These are phyloP conservation scores for Reticulitermes lucifugus DNA, from an alignment of 2,888 invertebrate genomes.

Conservation along the genomic window DNA sequence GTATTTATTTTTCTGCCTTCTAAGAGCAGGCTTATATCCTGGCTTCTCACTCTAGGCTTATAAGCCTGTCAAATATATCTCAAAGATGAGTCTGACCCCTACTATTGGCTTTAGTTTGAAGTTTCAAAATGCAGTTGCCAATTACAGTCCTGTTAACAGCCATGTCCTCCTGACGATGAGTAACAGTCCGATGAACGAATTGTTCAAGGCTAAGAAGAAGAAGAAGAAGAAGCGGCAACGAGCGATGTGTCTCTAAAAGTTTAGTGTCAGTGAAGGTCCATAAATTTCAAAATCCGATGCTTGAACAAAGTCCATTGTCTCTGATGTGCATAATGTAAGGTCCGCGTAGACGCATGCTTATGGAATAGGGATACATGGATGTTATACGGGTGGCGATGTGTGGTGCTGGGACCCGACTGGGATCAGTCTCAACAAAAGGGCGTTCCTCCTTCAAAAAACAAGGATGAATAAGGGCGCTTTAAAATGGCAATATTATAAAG, in stretches of 20 bases:
- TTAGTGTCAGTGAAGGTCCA: conserved; percentile 36
- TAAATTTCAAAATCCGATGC: conserved; percentile 31
- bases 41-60: no score
- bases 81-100: background rate
- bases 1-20: no score
- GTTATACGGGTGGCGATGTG: background rate
- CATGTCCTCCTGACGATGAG: background rate
- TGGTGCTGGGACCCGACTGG: background rate
- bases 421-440: background rate
- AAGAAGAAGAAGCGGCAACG: conserved; percentile 8
- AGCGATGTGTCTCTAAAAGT: conserved; percentile 36
- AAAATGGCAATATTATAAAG: background rate
- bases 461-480: background rate
- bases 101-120: background rate
- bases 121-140: background rate
- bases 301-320: conserved; percentile 31
- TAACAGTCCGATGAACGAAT: background rate
- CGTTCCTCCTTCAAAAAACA: background rate
- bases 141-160: background rate
- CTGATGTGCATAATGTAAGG: conserved; percentile 30
- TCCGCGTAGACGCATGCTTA: conserved; percentile 3
- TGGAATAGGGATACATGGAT: conserved; percentile 9
- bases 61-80: no score
- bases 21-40: no score
- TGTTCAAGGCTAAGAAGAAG: conserved; percentile 25